Evolutionary conservation across 2,797 vertebrate species (phyloP).

Genomic region (Phrynocephalus forsythii): DNA sequence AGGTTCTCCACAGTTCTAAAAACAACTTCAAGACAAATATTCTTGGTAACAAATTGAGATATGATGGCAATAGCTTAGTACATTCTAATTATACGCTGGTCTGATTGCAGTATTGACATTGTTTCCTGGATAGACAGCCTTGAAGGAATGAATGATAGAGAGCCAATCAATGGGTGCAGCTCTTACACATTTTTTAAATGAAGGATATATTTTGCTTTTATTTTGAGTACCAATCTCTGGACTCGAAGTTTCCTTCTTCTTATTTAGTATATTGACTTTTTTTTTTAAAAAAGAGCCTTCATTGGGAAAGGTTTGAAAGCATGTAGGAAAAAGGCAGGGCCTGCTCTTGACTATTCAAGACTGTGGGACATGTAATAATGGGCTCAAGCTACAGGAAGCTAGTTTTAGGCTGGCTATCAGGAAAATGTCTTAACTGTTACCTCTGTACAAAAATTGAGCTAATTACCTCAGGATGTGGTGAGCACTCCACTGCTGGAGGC

Average conservation of each 20-base stretch:
- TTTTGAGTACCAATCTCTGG: neutral
- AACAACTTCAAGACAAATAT: neutral
- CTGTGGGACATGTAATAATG: no score
- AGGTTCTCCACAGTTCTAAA: conserved; percentile 17
- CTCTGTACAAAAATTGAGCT: no score
- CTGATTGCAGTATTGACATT: neutral
- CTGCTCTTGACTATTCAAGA: no score
- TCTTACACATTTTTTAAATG: neutral
- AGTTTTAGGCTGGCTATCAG: no score
- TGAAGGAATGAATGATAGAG: neutral
- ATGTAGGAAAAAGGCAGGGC: neutral
- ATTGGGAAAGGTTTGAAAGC: neutral
- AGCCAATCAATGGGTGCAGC: neutral
- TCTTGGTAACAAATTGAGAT: neutral
- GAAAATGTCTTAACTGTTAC: no score
- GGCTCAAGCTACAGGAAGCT: no score
- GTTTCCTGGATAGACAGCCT: neutral
- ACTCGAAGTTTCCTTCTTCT: neutral
- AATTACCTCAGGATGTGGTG: no score
- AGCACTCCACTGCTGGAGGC: no score
- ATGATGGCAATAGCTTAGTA: neutral
- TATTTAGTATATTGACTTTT: neutral
- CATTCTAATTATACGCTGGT: conserved; percentile 18
- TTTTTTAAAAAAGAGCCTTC: neutral
- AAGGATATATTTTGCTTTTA: neutral